Evolutionary conservation across 1,140 invertebrate species (phyloP).

Genomic region (Anastrepha obliqua): DNA sequence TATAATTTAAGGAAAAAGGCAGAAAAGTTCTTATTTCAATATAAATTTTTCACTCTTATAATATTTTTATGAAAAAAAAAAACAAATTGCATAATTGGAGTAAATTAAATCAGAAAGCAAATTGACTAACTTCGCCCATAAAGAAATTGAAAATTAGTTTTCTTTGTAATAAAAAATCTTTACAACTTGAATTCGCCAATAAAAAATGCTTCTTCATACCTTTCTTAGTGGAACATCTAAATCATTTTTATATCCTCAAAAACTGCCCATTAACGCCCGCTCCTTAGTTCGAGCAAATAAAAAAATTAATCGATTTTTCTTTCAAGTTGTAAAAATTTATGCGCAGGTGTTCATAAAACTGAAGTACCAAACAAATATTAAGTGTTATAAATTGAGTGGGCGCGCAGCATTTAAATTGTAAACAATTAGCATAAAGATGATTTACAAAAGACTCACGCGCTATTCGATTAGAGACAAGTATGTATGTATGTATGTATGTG

Average conservation of each 20-base stretch:
- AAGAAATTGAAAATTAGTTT: not conserved
- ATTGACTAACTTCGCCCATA: not conserved
- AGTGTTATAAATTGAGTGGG: not conserved
- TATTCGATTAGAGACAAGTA: not conserved
- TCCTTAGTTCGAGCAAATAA: not conserved
- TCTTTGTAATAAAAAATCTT: not conserved
- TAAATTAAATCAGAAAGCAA: too few relatives aligned
- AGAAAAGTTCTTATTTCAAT: too few relatives aligned
- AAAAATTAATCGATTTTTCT: not conserved
- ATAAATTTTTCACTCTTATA: too few relatives aligned
- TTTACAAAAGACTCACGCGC: not conserved
- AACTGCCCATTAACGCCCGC: not conserved
- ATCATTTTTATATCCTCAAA: not conserved
- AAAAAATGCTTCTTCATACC: not conserved
- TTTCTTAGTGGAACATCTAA: not conserved
- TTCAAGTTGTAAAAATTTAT: slow-evolving; percentile 13
- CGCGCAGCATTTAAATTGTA: slow-evolving; percentile 31
- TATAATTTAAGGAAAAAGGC: too few relatives aligned
- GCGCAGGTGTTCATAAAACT: slow-evolving; percentile 28
- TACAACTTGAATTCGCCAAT: slow-evolving; percentile 1
- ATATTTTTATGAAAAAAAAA: too few relatives aligned
- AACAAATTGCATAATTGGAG: too few relatives aligned
- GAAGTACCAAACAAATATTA: slow-evolving; percentile 4
- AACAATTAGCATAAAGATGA: slow-evolving; percentile 7
- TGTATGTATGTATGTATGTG: not conserved